Conservation (phyloP, 2,888 invertebrate genomes). For the Chrysolina americana region DNA sequence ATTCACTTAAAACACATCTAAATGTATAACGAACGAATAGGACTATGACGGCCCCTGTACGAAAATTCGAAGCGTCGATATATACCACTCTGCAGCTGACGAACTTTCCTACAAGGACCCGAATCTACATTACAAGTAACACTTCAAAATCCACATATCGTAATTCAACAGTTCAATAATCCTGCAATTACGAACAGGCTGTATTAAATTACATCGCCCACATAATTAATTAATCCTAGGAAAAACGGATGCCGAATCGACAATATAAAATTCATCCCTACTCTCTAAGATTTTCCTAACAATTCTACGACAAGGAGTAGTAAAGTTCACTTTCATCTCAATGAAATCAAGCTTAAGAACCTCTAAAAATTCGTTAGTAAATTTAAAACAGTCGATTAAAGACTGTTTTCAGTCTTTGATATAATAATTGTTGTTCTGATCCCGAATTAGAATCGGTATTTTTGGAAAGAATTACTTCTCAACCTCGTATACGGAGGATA, state of each 20-base stretch:
- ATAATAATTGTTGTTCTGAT: constrained; percentile 35
- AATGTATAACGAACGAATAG: background rate
- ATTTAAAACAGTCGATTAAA: constrained; percentile 54
- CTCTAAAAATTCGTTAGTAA: constrained; percentile 48
- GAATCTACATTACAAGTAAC: background rate
- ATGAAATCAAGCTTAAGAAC: constrained; percentile 32
- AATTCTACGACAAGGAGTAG: background rate
- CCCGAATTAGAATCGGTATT: background rate
- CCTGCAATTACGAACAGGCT: background rate
- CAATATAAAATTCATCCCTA: too few species aligned
- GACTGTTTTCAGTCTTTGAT: constrained; percentile 57
- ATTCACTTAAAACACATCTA: background rate
- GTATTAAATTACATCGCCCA: constrained; percentile 1
- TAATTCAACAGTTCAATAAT: background rate
- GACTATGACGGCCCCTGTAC: background rate
- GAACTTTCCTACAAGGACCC: background rate
- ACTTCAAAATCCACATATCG: constrained; percentile 2
- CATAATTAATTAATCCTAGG: constrained; percentile 10
- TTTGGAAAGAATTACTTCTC: background rate
- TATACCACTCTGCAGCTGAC: background rate
- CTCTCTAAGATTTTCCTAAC: background rate
- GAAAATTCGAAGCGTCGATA: constrained; percentile 3
- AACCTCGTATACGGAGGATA: background rate
- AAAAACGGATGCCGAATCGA: constrained; percentile 12
- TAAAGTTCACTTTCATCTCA: background rate